Conservation (phyloP, 2,797 vertebrate genomes). For the Ficedula albicollis region DNA sequence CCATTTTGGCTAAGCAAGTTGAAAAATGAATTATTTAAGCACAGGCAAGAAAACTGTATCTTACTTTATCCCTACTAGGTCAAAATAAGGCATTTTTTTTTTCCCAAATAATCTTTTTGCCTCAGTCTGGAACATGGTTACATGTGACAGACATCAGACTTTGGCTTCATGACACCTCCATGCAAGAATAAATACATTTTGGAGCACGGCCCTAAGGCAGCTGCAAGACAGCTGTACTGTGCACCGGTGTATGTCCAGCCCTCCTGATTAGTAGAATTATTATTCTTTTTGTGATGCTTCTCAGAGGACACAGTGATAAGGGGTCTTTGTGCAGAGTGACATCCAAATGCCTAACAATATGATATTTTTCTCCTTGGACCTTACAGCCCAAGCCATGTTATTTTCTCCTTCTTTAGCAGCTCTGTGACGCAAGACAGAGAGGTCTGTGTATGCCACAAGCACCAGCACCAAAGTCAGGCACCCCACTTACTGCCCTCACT, state of each 20-base stretch:
- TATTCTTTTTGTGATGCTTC: neutral
- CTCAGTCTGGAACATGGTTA: neutral
- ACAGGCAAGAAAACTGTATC: neutral
- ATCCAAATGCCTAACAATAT: neutral
- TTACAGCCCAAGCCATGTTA: neutral
- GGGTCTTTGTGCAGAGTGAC: neutral
- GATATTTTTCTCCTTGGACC: neutral
- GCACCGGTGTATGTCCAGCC: neutral
- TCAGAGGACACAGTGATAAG: neutral
- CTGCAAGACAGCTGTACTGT: neutral
- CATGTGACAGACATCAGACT: neutral
- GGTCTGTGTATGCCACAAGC: neutral
- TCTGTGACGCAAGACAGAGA: conserved; percentile 1
- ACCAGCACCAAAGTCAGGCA: neutral
- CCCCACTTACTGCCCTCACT: neutral
- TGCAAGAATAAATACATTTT: neutral
- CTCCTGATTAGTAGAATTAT: neutral
- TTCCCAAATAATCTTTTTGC: neutral
- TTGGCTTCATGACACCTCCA: neutral
- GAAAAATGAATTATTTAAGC: neutral
- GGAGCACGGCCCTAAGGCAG: neutral
- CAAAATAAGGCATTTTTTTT: neutral
- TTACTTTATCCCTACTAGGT: neutral
- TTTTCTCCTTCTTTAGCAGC: neutral
- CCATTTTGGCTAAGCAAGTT: neutral